Conservation (phyloP, 2,797 vertebrate genomes). For the Catharus ustulatus region DNA sequence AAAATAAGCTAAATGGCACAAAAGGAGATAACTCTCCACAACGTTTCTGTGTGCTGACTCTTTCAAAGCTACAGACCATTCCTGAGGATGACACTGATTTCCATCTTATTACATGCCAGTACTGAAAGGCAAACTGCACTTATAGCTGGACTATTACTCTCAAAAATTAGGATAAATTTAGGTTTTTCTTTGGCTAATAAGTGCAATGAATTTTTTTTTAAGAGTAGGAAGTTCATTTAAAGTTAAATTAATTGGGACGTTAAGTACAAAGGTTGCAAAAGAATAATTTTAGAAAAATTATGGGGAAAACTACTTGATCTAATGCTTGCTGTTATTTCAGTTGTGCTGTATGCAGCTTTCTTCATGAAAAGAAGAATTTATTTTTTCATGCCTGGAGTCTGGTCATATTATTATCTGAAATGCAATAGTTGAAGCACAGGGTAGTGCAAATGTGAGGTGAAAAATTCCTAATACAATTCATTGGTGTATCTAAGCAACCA, state of each 20-base stretch:
- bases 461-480: slow-evolving; percentile 32
- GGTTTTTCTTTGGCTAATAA: not conserved
- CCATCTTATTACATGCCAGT: not conserved
- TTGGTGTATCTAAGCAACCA: slow-evolving; percentile 44
- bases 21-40: not conserved
- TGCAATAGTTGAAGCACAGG: not conserved
- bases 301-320: not conserved
- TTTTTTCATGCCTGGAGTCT: not conserved
- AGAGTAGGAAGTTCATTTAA: not conserved
- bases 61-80: not conserved
- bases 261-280: not conserved
- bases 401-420: not conserved
- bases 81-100: not conserved
- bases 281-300: not conserved
- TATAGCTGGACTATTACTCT: not conserved
- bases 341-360: not conserved
- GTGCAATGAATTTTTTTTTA: not conserved
- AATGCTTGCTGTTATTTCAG: not conserved
- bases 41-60: not conserved
- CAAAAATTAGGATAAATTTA: not conserved
- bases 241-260: not conserved
- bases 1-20: not conserved
- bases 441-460: slow-evolving; percentile 30
- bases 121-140: not conserved
- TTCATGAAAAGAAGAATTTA: not conserved